A percentile compares a stretch with the other conserved stretches of the same genome.
Evolutionary conservation across 37 sponge, comb jelly and placozoan genomes (phyloP).

Genomic region (Spongia lamella): DNA sequence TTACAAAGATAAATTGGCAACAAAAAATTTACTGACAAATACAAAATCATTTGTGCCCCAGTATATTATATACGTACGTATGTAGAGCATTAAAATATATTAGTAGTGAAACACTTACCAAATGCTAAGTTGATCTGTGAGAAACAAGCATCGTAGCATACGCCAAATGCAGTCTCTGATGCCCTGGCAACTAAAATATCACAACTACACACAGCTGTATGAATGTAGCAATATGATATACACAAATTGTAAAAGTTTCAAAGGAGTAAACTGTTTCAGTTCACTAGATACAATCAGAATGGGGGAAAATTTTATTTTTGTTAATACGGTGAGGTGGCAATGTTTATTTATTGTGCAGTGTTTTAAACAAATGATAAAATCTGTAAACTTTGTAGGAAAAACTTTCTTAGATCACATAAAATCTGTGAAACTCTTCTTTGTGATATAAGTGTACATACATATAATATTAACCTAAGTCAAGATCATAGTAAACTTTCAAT

Average conservation of each 20-base stretch:
- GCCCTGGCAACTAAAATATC: slow-evolving; percentile 25
- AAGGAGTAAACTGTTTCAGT: no score
- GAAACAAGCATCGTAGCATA: slow-evolving; percentile 74
- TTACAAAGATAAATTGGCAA: no score
- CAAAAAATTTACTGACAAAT: no score
- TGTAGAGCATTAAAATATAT: not conserved
- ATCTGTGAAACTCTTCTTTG: no score
- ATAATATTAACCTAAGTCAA: slow-evolving; percentile 56
- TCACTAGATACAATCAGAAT: no score
- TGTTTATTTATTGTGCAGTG: no score
- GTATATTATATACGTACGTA: not conserved
- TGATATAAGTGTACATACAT: not conserved
- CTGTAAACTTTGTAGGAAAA: no score
- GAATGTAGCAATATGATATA: not conserved
- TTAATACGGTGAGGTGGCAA: no score
- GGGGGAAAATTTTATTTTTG: no score
- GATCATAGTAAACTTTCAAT: slow-evolving; percentile 84
- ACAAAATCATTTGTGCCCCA: not conserved
- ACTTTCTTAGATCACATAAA: no score
- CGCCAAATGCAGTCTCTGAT: slow-evolving; percentile 56
- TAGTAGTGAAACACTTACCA: slow-evolving; percentile 34
- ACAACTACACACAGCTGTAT: not conserved
- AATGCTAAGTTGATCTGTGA: slow-evolving; percentile 71
- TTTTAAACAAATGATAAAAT: no score
- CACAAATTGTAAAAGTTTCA: no score